Evolutionary conservation across 2,888 invertebrate genomes (phyloP).

Genomic region (Sarcophaga rosellei): DNA sequence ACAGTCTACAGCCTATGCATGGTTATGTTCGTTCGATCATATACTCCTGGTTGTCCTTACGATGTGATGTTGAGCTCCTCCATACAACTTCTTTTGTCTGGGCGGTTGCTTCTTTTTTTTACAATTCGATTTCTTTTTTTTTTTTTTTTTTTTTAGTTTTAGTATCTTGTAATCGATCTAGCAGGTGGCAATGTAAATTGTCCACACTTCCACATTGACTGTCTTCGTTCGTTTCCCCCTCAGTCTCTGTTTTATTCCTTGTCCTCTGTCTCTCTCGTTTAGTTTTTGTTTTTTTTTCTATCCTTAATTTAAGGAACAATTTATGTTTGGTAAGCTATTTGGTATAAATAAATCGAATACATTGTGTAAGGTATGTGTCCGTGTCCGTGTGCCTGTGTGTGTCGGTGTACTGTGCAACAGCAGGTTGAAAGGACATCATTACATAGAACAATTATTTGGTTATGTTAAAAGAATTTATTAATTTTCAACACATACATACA

Average conservation of each 20-base stretch:
- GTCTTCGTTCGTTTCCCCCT: slow-evolving; percentile 18
- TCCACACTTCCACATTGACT: slow-evolving; percentile 67
- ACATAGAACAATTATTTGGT: slow-evolving; percentile 68
- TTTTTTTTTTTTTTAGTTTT: slow-evolving; percentile 24
- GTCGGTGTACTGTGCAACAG: slow-evolving; percentile 59
- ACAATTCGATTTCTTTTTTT: neutral
- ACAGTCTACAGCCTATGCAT: slow-evolving; percentile 20
- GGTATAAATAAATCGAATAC: neutral
- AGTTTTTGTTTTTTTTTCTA: slow-evolving; percentile 3
- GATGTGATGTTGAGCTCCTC: neutral
- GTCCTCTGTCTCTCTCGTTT: slow-evolving; percentile 10
- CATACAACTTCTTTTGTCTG: slow-evolving; percentile 56
- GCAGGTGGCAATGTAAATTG: slow-evolving; percentile 69
- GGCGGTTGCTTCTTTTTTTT: slow-evolving; percentile 37
- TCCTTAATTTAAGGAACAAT: slow-evolving; percentile 15
- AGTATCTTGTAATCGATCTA: slow-evolving; percentile 69
- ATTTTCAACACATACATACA: slow-evolving; percentile 52
- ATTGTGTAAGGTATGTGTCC: slow-evolving; percentile 1
- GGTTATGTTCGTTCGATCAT: slow-evolving; percentile 41
- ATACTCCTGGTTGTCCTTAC: slow-evolving; percentile 39
- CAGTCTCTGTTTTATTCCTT: slow-evolving; percentile 32
- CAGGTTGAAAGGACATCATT: slow-evolving; percentile 69
- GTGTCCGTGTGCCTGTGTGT: slow-evolving; percentile 19
- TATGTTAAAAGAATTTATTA: slow-evolving; percentile 61
- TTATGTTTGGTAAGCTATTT: neutral